These are phyloP conservation scores for Syndactyla subalaris DNA, from an alignment of 2,797 vertebrate species.

Conservation along the genomic window DNA sequence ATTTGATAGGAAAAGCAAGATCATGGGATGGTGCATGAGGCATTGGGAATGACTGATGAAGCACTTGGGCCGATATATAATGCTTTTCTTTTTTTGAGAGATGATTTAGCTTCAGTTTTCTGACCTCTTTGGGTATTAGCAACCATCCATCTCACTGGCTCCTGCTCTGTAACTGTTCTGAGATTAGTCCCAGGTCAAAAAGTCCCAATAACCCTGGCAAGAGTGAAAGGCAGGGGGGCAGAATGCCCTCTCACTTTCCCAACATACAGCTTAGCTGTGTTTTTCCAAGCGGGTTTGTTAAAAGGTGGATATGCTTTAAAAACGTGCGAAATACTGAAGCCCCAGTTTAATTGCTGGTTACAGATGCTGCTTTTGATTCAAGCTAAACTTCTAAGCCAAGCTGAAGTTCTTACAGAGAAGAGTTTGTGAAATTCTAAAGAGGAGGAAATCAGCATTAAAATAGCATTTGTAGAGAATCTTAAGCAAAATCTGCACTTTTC, in stretches of 20 bases:
- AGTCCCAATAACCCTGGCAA: not conserved
- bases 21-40: not conserved
- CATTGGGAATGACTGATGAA: not conserved
- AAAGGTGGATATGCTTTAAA: conserved; percentile 8
- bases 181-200: not conserved
- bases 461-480: conserved; percentile 58
- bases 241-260: not conserved
- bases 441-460: conserved; percentile 69
- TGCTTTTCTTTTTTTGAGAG: not conserved
- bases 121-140: not conserved
- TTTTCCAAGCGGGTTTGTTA: not conserved
- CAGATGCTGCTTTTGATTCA: conserved; percentile 63
- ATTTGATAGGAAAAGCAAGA: not conserved
- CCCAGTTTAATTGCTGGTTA: conserved; percentile 45
- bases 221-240: not conserved
- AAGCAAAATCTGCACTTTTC: conserved; percentile 65
- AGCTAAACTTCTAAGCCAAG: conserved; percentile 64
- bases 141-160: not conserved
- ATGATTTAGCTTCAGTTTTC: not conserved
- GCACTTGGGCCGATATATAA: not conserved
- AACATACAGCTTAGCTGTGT: not conserved
- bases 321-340: not conserved
- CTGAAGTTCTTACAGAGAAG: conserved; percentile 60
- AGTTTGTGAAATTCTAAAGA: conserved; percentile 66
- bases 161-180: not conserved